Conservation (phyloP, 2,888 invertebrate genomes). For the Amorpha juglandis region DNA sequence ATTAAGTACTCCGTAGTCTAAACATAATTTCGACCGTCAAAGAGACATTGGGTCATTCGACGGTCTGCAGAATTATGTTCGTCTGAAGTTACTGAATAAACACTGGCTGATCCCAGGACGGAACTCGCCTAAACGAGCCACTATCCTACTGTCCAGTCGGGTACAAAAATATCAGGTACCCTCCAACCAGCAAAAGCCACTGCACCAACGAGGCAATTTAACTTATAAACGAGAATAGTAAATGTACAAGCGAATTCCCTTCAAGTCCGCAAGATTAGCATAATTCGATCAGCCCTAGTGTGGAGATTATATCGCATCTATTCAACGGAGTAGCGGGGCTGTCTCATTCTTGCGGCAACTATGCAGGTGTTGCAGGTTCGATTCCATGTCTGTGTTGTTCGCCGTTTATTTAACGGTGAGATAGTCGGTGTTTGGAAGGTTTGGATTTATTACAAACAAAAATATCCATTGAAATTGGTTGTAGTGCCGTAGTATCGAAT, state of each 20-base stretch:
- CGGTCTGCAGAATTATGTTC: too few relatives aligned
- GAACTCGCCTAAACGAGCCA: too few relatives aligned
- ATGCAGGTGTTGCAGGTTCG: slow-evolving; percentile 27
- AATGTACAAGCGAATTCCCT: neutral
- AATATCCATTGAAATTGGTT: too few relatives aligned
- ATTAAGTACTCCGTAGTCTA: too few relatives aligned
- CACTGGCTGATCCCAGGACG: too few relatives aligned
- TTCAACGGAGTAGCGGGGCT: slow-evolving; percentile 47
- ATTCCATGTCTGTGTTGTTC: slow-evolving; percentile 17
- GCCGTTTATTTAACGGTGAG: slow-evolving; percentile 17
- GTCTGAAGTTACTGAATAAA: too few relatives aligned
- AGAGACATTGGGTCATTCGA: too few relatives aligned
- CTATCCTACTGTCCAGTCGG: too few relatives aligned
- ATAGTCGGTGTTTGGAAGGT: neutral
- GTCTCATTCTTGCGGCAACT: slow-evolving; percentile 23
- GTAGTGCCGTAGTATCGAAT: too few relatives aligned
- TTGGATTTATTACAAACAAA: neutral
- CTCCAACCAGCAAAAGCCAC: neutral
- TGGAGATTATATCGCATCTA: slow-evolving; percentile 42
- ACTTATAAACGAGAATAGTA: neutral
- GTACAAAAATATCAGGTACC: too few relatives aligned
- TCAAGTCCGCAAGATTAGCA: slow-evolving; percentile 10
- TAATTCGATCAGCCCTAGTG: slow-evolving; percentile 32
- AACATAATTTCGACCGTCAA: too few relatives aligned
- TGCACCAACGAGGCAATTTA: too few relatives aligned